Conservation (phyloP, 2,888 invertebrate species). For the Drosophila mimetica region DNA sequence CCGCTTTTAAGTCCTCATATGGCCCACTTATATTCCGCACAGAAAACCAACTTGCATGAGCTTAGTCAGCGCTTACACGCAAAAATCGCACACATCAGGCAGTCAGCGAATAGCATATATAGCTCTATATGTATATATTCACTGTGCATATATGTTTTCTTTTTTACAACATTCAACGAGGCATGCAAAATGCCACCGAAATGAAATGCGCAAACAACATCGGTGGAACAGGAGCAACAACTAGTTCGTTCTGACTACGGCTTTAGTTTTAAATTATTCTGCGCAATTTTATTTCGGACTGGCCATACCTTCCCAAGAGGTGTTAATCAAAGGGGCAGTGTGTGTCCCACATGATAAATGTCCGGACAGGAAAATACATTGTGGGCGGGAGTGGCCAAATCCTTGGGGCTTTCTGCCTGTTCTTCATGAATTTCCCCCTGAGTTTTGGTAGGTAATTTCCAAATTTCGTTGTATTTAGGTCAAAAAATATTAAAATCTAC, state of each 20-base stretch:
- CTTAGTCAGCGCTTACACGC: slow-evolving; percentile 53
- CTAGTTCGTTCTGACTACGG: slow-evolving; percentile 12
- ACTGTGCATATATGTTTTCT: slow-evolving; percentile 14
- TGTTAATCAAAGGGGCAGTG: slow-evolving; percentile 72
- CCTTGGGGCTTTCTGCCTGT: slow-evolving; percentile 5
- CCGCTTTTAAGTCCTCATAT: slow-evolving; percentile 14
- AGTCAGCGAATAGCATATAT: slow-evolving; percentile 18
- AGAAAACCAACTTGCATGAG: slow-evolving; percentile 39
- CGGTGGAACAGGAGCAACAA: slow-evolving; percentile 24
- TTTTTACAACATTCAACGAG: slow-evolving; percentile 62
- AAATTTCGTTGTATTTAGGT: not conserved
- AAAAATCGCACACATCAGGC: slow-evolving; percentile 47
- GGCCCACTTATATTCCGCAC: slow-evolving; percentile 3
- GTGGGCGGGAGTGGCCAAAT: not conserved
- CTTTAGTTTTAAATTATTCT: slow-evolving; percentile 38
- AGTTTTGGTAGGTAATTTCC: slow-evolving; percentile 6
- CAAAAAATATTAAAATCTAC: too few relatives aligned
- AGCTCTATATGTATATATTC: slow-evolving; percentile 4
- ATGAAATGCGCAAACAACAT: slow-evolving; percentile 61
- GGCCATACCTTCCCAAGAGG: slow-evolving; percentile 50
- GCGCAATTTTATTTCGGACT: slow-evolving; percentile 53
- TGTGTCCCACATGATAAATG: slow-evolving; percentile 69
- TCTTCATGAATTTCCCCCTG: not conserved
- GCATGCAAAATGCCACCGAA: slow-evolving; percentile 69
- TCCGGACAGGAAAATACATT: slow-evolving; percentile 9